These are phyloP conservation scores for Phoenicopterus ruber DNA, from an alignment of 2,113 vertebrate genomes.

Conservation along the genomic window DNA sequence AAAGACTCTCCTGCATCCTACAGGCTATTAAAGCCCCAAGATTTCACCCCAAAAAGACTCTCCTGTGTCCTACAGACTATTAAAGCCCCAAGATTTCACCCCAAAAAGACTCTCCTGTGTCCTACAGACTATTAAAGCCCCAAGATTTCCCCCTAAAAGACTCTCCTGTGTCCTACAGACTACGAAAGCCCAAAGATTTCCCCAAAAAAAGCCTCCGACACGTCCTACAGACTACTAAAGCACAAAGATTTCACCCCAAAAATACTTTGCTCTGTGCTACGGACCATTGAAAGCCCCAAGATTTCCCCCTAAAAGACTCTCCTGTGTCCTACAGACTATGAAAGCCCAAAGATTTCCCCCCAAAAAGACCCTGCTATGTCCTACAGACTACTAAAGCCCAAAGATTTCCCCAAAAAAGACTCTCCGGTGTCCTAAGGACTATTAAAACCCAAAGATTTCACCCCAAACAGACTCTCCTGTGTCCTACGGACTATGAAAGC, in stretches of 20 bases:
- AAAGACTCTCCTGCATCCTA: neutral
- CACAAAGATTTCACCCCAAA: too few relatives aligned
- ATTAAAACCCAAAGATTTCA: neutral
- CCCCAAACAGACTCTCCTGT: too few relatives aligned
- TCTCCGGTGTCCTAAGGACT: too few relatives aligned
- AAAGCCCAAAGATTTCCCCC: neutral
- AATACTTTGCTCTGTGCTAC: too few relatives aligned
- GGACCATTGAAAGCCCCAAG: too few relatives aligned
- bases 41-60: neutral
- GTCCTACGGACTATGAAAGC: too few relatives aligned
- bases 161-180: rapidly evolving
- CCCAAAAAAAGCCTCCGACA: neutral
- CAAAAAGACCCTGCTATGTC: too few relatives aligned
- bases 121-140: rapidly evolving
- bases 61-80: rapidly evolving
- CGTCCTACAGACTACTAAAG: rapidly evolving
- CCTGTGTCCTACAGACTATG: too few relatives aligned
- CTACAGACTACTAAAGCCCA: too few relatives aligned
- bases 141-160: neutral
- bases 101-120: neutral
- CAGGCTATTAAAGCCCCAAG: neutral
- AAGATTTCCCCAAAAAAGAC: too few relatives aligned
- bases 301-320: neutral
- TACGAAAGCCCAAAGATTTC: rapidly evolving
- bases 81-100: rapidly evolving